phyloP scores from a whole-genome alignment of 2,888 invertebrate species.

The Fissipunctia ypsillon region DNA sequence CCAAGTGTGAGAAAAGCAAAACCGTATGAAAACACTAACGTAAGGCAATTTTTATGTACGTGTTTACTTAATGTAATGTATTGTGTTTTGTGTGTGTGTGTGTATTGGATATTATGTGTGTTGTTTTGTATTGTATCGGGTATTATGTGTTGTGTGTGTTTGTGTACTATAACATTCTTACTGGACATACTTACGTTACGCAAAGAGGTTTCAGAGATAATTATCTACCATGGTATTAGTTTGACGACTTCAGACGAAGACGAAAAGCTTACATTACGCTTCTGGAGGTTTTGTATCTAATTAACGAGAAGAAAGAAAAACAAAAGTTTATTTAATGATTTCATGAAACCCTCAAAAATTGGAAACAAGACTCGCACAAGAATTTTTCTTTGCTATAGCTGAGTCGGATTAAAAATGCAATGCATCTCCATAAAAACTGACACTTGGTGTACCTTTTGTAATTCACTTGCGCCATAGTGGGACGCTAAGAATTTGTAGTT shows the following conservation, averaged over 20 bases:
- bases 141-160: too few species aligned
- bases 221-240: background rate
- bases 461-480: conserved; percentile 24
- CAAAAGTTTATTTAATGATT: background rate
- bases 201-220: background rate
- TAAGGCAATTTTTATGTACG: too few species aligned
- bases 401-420: conserved; percentile 48
- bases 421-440: conserved; percentile 56
- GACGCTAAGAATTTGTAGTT: conserved; percentile 37
- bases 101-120: too few species aligned
- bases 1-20: too few species aligned
- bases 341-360: background rate
- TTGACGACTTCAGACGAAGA: background rate
- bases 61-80: too few species aligned
- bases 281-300: background rate
- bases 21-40: too few species aligned
- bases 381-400: conserved; percentile 23
- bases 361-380: conserved; percentile 2
- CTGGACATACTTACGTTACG: too few species aligned
- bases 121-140: too few species aligned
- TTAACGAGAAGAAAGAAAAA: background rate
- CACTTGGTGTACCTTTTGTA: conserved; percentile 37
- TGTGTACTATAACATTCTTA: too few species aligned
- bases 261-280: background rate
- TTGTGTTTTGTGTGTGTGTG: too few species aligned